Evolutionary conservation across 2,888 invertebrate species (phyloP), one percentile per base, ranked within the genome.

Genomic region (Actias luna): DNA sequence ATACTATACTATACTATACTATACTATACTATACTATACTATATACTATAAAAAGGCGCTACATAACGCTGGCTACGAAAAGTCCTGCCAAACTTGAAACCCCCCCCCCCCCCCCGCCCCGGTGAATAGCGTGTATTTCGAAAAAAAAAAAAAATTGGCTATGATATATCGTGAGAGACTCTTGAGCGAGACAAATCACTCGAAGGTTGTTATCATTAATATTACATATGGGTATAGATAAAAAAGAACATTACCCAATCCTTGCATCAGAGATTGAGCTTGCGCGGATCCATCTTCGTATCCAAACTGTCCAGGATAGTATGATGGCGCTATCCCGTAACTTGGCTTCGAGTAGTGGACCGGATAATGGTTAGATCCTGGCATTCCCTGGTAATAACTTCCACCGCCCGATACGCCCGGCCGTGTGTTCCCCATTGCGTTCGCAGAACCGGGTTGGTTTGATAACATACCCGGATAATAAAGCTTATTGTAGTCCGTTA

Each of bases 331-430:
- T 29, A 67, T 60, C 0, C 67, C 67, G 18, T 69, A 69, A 42
- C 58, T 65, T 42, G 69, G 60, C 39, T 63, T 62, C 33, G 73
- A 71, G 57, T 75, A 76, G 25, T 71, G 29, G 10, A 67, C 58
- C 22, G 75, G 65, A 35, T 75, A 76, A 0, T 69, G n/a, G 22
- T 66, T 65, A 5, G 77, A 65, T 0, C 69, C 50, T 25, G 67
- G 63, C 2, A 65, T 61, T 64, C 74, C 69, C 25, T 65, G 68
- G 22, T 63, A 55, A 29, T n/a, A n/a, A n/a, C 7, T 29, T 29
- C 55, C 55, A 55, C 27, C n/a, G n/a, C 29, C 55, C n/a, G 27
- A 55, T 27, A 4, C 55, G 7, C 8, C n/a, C n/a, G 55, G 7
- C 29, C 8, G n/a, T 29, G n/a, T 16, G 25, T 12, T 50, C 4